phyloP scores from a whole-genome alignment of 2,888 invertebrate genomes.

The Clanis bilineata region DNA sequence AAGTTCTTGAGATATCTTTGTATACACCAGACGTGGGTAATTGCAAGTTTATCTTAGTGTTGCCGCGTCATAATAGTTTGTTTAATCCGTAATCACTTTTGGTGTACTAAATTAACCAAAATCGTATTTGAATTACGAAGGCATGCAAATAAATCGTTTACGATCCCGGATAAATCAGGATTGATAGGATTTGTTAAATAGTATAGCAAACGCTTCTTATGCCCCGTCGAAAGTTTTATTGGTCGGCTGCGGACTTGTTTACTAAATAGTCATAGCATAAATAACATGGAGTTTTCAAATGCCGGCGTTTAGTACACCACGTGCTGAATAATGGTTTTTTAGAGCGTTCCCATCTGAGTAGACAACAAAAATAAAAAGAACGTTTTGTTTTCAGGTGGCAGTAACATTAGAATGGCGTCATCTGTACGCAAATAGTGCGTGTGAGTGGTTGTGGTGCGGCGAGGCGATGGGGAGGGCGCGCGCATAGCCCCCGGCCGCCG shows the following conservation, averaged over 20 bases:
- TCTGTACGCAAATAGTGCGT: slow-evolving; percentile 62
- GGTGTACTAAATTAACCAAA: background rate
- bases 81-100: background rate
- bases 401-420: slow-evolving; percentile 65
- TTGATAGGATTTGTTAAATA: background rate
- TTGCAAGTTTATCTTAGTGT: background rate
- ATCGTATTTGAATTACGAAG: background rate
- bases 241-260: slow-evolving; percentile 29
- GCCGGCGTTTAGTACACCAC: slow-evolving; percentile 28
- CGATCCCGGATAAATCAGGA: slow-evolving; percentile 22
- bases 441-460: slow-evolving; percentile 45
- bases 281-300: slow-evolving; percentile 31
- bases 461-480: slow-evolving; percentile 62
- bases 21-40: too few relatives aligned
- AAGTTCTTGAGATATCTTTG: too few relatives aligned
- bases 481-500: slow-evolving; percentile 53
- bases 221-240: slow-evolving; percentile 21
- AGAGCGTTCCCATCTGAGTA: slow-evolving; percentile 20
- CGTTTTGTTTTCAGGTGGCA: slow-evolving; percentile 63
- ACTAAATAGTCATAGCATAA: slow-evolving; percentile 27
- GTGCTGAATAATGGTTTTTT: slow-evolving; percentile 25
- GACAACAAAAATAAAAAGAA: slow-evolving; percentile 19
- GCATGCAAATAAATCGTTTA: slow-evolving; percentile 26
- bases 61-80: background rate
- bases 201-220: background rate